These are phyloP conservation scores for Thermophis baileyi DNA, from an alignment of 2,113 vertebrate species.

Conservation along the genomic window DNA sequence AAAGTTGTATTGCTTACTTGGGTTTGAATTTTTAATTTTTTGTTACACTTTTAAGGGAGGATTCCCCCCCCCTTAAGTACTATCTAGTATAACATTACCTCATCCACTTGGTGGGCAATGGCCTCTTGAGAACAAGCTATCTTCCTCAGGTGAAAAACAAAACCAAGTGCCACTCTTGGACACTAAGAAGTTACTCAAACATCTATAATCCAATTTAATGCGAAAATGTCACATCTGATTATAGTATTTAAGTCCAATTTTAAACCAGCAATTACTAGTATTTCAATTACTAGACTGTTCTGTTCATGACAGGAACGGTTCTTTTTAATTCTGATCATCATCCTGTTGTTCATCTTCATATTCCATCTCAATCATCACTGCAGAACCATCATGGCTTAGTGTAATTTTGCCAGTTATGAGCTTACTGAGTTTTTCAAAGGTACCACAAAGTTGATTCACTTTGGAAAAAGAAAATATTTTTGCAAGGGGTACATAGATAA, in stretches of 20 bases:
- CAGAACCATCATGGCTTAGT: slow-evolving; percentile 71
- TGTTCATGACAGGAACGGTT: background rate
- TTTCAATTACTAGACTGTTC: background rate
- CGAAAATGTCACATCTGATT: background rate
- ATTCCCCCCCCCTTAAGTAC: background rate
- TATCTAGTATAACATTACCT: background rate
- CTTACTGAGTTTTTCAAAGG: slow-evolving; percentile 62
- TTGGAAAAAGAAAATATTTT: slow-evolving; percentile 75
- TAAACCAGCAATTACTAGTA: background rate
- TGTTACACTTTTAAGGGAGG: background rate
- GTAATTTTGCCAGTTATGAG: slow-evolving; percentile 67
- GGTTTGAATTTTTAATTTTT: background rate
- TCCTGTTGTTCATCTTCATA: slow-evolving; percentile 32
- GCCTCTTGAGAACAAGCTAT: background rate
- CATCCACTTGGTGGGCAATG: background rate
- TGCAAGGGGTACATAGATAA: slow-evolving; percentile 76
- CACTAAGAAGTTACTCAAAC: background rate
- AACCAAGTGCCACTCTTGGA: background rate
- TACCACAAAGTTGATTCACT: slow-evolving; percentile 74
- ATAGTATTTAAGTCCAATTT: background rate
- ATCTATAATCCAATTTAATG: background rate
- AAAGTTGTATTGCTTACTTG: background rate
- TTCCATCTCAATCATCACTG: slow-evolving; percentile 62
- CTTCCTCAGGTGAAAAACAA: background rate
- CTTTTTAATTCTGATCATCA: background rate